These are phyloP conservation scores for Chaunax sp. DNA, from an alignment of 2,797 vertebrate genomes.

Conservation along the genomic window DNA sequence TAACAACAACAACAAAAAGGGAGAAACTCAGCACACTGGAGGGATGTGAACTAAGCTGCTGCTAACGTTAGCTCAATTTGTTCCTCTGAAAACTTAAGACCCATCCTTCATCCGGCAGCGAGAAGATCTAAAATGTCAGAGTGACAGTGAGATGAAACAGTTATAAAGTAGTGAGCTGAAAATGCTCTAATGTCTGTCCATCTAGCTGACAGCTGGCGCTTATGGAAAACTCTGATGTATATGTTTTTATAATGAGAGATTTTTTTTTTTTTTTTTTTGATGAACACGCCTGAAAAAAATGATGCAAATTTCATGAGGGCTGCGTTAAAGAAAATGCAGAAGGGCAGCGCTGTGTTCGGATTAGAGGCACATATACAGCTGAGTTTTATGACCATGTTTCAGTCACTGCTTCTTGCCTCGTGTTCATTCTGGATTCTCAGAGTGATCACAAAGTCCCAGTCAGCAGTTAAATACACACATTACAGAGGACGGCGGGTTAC, in stretches of 20 bases:
- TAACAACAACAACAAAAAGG: too few species aligned
- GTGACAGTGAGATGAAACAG: not conserved
- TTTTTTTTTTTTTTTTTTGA: not conserved
- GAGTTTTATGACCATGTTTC: constrained; percentile 33
- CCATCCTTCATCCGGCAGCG: too few species aligned
- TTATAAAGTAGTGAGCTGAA: not conserved
- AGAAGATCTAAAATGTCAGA: too few species aligned
- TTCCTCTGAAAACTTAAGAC: too few species aligned
- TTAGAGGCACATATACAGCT: not conserved
- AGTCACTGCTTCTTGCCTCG: constrained; percentile 28
- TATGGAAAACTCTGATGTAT: not conserved
- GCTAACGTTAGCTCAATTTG: too few species aligned
- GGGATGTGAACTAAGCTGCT: too few species aligned
- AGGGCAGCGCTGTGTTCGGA: not conserved
- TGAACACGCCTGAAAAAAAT: not conserved
- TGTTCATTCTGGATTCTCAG: constrained; percentile 34
- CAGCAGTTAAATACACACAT: constrained; percentile 69
- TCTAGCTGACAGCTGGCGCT: not conserved
- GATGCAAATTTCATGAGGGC: not conserved
- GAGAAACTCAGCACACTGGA: too few species aligned
- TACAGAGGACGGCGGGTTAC: constrained; percentile 45
- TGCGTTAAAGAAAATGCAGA: not conserved
- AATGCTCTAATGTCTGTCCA: not conserved
- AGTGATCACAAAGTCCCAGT: constrained; percentile 56
- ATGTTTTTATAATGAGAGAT: not conserved